A percentile compares a stretch with the other conserved stretches of the same genome.
Evolutionary conservation across 2,888 invertebrate genomes (phyloP).

Genomic region (Aphidoletes aphidimyza): DNA sequence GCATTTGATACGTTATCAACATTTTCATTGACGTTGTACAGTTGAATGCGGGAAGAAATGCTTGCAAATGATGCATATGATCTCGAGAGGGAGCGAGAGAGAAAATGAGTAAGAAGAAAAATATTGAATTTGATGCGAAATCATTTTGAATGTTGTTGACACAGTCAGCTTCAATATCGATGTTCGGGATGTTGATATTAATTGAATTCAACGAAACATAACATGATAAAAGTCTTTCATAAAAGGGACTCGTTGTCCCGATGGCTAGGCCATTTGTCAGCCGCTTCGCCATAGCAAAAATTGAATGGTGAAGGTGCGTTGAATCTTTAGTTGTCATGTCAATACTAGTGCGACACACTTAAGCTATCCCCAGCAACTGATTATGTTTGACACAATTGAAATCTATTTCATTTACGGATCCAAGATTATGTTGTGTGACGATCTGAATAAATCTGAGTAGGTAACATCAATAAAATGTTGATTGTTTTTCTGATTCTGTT

Average conservation of each 20-base stretch:
- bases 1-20: too few relatives aligned
- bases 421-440: neutral
- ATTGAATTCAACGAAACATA: neutral
- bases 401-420: neutral
- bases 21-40: too few relatives aligned
- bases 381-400: neutral
- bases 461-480: neutral
- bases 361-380: too few relatives aligned
- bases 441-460: conserved; percentile 4
- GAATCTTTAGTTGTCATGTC: too few relatives aligned
- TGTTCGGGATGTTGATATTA: neutral
- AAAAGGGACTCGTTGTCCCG: too few relatives aligned
- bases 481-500: neutral
- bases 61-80: too few relatives aligned
- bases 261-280: neutral
- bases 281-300: neutral
- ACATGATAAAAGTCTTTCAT: neutral
- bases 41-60: too few relatives aligned
- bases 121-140: neutral
- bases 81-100: too few relatives aligned
- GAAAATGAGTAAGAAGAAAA: neutral
- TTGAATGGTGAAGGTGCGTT: too few relatives aligned
- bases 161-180: neutral
- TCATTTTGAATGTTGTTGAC: neutral
- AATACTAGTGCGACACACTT: too few relatives aligned